Percentiles rank a stretch among this genome's conserved stretches.
phyloP scores from a whole-genome alignment of 2,888 invertebrate genomes.

The Dasypogon diadema region DNA sequence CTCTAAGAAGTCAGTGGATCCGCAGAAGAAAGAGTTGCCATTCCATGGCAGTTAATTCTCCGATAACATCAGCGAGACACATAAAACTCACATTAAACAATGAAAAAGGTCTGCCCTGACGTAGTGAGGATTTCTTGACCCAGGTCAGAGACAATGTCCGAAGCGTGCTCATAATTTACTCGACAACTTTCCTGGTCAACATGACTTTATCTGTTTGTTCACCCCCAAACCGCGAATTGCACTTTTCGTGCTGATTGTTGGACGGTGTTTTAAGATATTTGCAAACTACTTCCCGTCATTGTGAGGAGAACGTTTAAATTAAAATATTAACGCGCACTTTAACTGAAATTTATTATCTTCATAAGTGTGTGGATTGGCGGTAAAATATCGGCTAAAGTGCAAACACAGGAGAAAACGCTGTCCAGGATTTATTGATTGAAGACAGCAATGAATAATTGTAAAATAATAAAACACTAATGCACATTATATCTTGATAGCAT shows the following conservation, averaged over 20 bases:
- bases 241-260: conserved; percentile 35
- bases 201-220: conserved; percentile 40
- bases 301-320: conserved; percentile 18
- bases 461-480: no score
- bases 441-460: no score
- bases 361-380: no score
- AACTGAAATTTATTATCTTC: no score
- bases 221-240: conserved; percentile 38
- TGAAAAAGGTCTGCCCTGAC: conserved; percentile 50
- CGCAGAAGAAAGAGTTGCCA: conserved; percentile 44
- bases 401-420: no score
- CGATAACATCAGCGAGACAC: conserved; percentile 56
- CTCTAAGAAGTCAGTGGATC: conserved; percentile 43
- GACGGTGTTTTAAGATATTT: conserved; percentile 8
- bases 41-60: conserved; percentile 55
- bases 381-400: no score
- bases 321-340: conserved; percentile 31
- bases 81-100: conserved; percentile 55
- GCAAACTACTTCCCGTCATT: conserved; percentile 38
- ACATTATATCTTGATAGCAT: no score
- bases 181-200: conserved; percentile 46
- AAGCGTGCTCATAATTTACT: conserved; percentile 54
- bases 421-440: no score
- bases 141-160: conserved; percentile 53
- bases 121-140: conserved; percentile 53